These are phyloP conservation scores for Ypsolopha sequella DNA, from an alignment of 2,888 invertebrate species.

Conservation along the genomic window DNA sequence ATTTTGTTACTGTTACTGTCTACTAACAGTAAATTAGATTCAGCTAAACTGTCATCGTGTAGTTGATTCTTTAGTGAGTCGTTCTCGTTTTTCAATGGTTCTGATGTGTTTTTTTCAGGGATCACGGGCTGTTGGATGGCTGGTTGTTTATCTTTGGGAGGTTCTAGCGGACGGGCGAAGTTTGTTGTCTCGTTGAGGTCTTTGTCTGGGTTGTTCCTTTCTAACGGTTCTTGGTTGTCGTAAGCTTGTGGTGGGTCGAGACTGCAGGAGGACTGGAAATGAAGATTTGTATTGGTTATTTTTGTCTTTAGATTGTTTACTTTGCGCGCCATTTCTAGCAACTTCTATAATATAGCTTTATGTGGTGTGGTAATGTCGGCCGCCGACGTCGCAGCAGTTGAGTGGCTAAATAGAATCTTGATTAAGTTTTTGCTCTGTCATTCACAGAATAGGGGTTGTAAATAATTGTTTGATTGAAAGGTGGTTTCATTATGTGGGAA, in stretches of 20 bases:
- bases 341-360: too few species aligned
- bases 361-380: too few species aligned
- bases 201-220: slow-evolving; percentile 41
- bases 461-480: too few species aligned
- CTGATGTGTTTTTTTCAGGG: slow-evolving; percentile 41
- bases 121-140: slow-evolving; percentile 37
- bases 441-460: too few species aligned
- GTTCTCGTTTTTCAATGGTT: slow-evolving; percentile 32
- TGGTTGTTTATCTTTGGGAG: slow-evolving; percentile 35
- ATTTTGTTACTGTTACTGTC: slow-evolving; percentile 31
- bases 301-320: too few species aligned
- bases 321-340: too few species aligned
- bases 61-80: slow-evolving; percentile 33
- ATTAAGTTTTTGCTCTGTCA: too few species aligned
- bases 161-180: slow-evolving; percentile 31
- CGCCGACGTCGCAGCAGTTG: too few species aligned
- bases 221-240: slow-evolving; percentile 51
- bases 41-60: slow-evolving; percentile 35
- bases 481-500: too few species aligned
- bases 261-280: slow-evolving; percentile 45
- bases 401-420: too few species aligned
- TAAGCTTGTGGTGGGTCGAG: slow-evolving; percentile 48
- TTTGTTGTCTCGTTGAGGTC: slow-evolving; percentile 41
- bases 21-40: slow-evolving; percentile 28
- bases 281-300: not conserved